Evolutionary conservation across 2,888 invertebrate species (phyloP).

Genomic region (Cyrtodaria siliqua): DNA sequence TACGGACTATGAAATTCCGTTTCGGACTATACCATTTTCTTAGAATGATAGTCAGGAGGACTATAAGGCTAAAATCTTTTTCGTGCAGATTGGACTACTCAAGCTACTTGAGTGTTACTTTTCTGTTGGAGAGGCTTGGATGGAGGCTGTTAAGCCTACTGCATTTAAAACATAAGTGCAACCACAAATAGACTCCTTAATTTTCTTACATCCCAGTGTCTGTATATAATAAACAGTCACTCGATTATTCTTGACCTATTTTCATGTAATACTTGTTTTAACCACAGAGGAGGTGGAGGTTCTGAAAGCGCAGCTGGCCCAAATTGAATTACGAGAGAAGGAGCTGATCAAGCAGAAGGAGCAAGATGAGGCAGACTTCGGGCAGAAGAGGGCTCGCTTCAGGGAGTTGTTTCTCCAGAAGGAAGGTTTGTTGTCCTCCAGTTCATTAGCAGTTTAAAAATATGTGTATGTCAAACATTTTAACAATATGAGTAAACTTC

Average conservation of each 20-base stretch:
- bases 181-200: not conserved
- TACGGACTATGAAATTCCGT: too few species aligned
- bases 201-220: not conserved
- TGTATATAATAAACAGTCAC: not conserved
- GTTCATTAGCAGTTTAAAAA: too few species aligned
- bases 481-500: too few species aligned
- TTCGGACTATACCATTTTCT: too few species aligned
- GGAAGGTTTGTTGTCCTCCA: constrained; percentile 91
- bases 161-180: not conserved
- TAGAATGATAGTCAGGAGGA: too few species aligned
- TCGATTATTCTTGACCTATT: not conserved
- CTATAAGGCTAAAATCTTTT: too few species aligned
- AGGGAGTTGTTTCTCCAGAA: constrained; percentile 97
- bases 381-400: constrained; percentile 95
- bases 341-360: constrained; percentile 87
- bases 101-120: too few species aligned
- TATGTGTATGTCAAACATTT: too few species aligned
- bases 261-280: not conserved
- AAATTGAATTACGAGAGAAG: constrained; percentile 63
- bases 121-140: too few species aligned
- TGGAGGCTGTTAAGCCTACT: too few species aligned
- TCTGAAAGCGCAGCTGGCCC: constrained; percentile 62
- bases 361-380: constrained; percentile 94
- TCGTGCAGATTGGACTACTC: too few species aligned
- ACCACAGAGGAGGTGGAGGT: constrained; percentile 60